Percentiles rank a stretch among this genome's conserved stretches.
phyloP scores from a whole-genome alignment of 1,140 invertebrate genomes.

The Leptinotarsa texana region DNA sequence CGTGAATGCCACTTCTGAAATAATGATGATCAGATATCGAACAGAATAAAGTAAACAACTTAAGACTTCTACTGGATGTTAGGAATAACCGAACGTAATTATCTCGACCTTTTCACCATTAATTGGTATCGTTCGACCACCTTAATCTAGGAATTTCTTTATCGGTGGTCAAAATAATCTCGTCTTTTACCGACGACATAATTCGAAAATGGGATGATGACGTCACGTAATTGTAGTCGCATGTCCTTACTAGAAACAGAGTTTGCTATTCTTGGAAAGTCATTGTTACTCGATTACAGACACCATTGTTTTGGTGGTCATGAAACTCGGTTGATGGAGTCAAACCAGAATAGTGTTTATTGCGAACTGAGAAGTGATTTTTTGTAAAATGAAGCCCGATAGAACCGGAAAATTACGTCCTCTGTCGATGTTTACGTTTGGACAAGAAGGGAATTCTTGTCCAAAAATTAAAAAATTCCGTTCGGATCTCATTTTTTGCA shows the following conservation, averaged over 20 bases:
- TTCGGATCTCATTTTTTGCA: too few relatives aligned
- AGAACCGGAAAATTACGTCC: too few relatives aligned
- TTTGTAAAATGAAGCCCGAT: too few relatives aligned
- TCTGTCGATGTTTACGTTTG: too few relatives aligned
- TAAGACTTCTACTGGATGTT: background rate
- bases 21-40: background rate
- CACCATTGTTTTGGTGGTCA: constrained; percentile 20
- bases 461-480: too few relatives aligned
- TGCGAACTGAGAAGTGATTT: too few relatives aligned
- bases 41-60: constrained; percentile 1
- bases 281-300: constrained; percentile 26
- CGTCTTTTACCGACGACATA: background rate
- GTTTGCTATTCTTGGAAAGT: constrained; percentile 9
- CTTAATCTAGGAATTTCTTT: constrained; percentile 3
- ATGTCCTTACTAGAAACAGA: constrained; percentile 22
- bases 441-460: too few relatives aligned
- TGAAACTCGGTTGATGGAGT: constrained; percentile 5
- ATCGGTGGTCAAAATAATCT: background rate
- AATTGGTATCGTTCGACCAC: constrained; percentile 1
- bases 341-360: too few relatives aligned
- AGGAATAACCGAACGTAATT: background rate
- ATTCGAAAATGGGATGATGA: constrained; percentile 13
- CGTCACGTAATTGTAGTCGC: constrained; percentile 23
- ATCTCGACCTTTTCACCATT: background rate
- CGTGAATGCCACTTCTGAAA: background rate